These are phyloP conservation scores for Anoplophora glabripennis DNA, from an alignment of 1,140 invertebrate genomes.

Conservation along the genomic window DNA sequence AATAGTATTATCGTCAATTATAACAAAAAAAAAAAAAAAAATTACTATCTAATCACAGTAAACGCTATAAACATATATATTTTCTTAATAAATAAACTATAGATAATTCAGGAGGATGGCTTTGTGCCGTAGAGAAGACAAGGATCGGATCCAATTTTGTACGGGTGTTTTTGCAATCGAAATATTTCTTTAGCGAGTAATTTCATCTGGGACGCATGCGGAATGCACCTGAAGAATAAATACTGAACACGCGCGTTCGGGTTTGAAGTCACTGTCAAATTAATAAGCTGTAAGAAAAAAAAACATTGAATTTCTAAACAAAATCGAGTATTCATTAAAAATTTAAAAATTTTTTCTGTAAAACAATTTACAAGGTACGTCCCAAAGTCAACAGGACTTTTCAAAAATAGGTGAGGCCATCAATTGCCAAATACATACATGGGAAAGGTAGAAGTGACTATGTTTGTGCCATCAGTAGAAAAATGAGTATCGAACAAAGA, in stretches of 20 bases:
- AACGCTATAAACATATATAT: not conserved
- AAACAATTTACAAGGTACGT: no score
- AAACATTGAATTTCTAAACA: not conserved
- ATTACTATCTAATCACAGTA: not conserved
- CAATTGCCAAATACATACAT: no score
- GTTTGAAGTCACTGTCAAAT: conserved; percentile 2
- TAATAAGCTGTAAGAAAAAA: conserved; percentile 15
- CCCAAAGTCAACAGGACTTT: no score
- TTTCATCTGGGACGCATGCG: conserved; percentile 4
- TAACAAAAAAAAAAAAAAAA: not conserved
- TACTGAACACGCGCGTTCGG: not conserved
- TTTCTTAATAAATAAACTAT: not conserved
- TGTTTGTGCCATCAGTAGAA: no score
- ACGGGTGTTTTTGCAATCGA: not conserved
- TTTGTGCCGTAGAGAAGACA: not conserved
- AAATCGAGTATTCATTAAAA: no score
- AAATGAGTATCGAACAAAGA: no score
- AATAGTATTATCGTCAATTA: not conserved
- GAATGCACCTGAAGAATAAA: conserved; percentile 20
- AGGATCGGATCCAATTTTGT: not conserved
- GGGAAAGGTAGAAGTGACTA: no score
- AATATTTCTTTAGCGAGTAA: not conserved
- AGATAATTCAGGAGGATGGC: not conserved
- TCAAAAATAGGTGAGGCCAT: no score
- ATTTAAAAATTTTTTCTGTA: no score